Base-by-base conservation (phyloP, 2,888 invertebrate genomes). In the Agonopterix alstromeriana region DNA sequence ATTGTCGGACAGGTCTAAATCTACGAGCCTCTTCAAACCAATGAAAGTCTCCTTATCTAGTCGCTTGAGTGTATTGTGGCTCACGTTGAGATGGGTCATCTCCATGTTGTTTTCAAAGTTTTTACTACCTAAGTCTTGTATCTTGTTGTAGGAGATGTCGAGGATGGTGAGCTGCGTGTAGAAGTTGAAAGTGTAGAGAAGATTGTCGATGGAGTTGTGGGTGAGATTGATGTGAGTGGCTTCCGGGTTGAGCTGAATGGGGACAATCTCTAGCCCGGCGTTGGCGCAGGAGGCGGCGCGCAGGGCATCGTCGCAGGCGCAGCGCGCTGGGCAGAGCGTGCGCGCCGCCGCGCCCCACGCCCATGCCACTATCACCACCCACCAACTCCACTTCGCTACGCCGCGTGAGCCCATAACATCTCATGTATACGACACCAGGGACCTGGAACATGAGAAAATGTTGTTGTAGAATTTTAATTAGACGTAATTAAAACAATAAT, bases 191-290 rank as follows among this genome's bases (percentile, higher is more conserved):
- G 95, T 93, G 74, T 93, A 94, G 57, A 94, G 92, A 7, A 97
- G 91, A 67, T 92, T 93, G 68, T 92, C 91, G 70, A 98, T 95
- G 60, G 93, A 92, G 80, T 97, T 97, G 72, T 93, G 91, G n/a
- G 94, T 93, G 50, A 97, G 91, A 73, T 95, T 94, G 70, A 97
- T 93, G 79, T 93, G 92, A 47, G 92, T 92, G 46, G 95, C 92
- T 74, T 95, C 95, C 41, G 97, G 97, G 80, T 97, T 97, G 59
- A 97, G 90, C 73, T 96, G 96, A 63, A 96, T 96, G 53, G 97
- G 97, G 48, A 97, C 94, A 63, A 95, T 94, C 74, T 95, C 95
- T 58, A 97, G 91, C 53, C 92, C 92, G 48, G 95, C 95, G 67
- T 92, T 92, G 58, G 93, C 92, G 78, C 97, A 97, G 57, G 93